Evolutionary conservation across 2,888 invertebrate species (phyloP).

Genomic region (Drosophila barbarae): DNA sequence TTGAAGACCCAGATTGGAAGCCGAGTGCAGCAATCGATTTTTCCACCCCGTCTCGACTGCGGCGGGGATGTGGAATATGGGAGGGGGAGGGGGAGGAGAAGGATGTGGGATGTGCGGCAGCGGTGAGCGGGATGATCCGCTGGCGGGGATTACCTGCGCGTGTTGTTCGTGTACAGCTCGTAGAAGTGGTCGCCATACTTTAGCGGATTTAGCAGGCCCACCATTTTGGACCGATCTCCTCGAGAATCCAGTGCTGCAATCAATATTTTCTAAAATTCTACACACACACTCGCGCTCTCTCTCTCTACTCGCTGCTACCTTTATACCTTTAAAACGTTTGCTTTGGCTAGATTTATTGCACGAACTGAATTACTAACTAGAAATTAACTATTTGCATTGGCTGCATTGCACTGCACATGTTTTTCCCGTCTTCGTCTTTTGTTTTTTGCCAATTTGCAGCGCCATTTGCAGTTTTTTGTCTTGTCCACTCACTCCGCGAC

Average conservation of each 20-base stretch:
- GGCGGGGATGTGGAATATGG: constrained; percentile 11
- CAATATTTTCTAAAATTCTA: constrained; percentile 62
- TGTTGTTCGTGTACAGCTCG: constrained; percentile 78
- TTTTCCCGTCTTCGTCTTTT: constrained; percentile 42
- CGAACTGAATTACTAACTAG: constrained; percentile 60
- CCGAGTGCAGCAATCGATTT: constrained; percentile 62
- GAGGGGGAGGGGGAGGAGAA: background rate
- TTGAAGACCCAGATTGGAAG: constrained; percentile 64
- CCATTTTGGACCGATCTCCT: constrained; percentile 62
- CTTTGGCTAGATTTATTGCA: constrained; percentile 67
- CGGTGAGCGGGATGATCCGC: constrained; percentile 12
- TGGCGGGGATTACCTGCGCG: constrained; percentile 71
- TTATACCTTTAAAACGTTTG: constrained; percentile 15
- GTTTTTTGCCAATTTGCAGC: constrained; percentile 14
- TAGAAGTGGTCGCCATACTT: constrained; percentile 80
- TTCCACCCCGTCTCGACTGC: constrained; percentile 53
- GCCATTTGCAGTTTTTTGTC: constrained; percentile 28
- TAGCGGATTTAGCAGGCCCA: constrained; percentile 78
- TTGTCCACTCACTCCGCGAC: constrained; percentile 11
- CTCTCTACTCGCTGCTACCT: constrained; percentile 5
- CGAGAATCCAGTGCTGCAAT: constrained; percentile 49
- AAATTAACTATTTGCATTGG: constrained; percentile 64
- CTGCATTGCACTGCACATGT: constrained; percentile 56
- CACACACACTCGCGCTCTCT: background rate
- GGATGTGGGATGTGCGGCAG: constrained; percentile 9